Conservation (phyloP, 2,113 vertebrate species). For the Periophthalmus modestus region DNA sequence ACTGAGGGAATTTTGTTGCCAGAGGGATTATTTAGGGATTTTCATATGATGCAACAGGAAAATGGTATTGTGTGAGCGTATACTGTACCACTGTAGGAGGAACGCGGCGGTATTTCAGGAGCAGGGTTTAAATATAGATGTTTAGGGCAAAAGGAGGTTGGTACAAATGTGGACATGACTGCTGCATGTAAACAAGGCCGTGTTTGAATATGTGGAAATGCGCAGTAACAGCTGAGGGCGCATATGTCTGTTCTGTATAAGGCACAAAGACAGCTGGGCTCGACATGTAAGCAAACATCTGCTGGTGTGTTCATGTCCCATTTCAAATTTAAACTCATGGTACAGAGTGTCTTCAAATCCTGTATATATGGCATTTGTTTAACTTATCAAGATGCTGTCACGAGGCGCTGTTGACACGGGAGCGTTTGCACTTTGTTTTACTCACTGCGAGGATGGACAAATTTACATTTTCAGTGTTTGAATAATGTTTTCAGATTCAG, state of each 20-base stretch:
- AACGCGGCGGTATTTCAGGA: not conserved
- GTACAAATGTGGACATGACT: not conserved
- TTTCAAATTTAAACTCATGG: not conserved
- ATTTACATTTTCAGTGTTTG: no score
- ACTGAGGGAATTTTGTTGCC: constrained; percentile 1
- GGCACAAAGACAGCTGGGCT: not conserved
- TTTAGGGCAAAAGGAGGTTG: not conserved
- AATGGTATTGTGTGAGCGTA: not conserved
- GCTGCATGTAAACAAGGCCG: not conserved
- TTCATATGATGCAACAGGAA: constrained; percentile 2
- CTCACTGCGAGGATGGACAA: no score
- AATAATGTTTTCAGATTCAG: no score
- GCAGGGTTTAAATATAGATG: constrained; percentile 4
- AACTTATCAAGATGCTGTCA: no score
- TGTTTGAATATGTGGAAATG: not conserved
- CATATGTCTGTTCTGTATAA: constrained; percentile 7
- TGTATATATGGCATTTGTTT: no score
- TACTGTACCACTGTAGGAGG: not conserved
- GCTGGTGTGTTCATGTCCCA: not conserved
- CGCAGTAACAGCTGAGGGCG: not conserved
- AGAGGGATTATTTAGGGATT: constrained; percentile 3
- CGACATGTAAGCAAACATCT: not conserved
- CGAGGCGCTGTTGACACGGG: no score
- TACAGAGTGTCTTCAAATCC: not conserved
- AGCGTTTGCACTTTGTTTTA: no score